Conservation (phyloP, 2,888 invertebrate genomes). For the Drosophila emarginata region DNA sequence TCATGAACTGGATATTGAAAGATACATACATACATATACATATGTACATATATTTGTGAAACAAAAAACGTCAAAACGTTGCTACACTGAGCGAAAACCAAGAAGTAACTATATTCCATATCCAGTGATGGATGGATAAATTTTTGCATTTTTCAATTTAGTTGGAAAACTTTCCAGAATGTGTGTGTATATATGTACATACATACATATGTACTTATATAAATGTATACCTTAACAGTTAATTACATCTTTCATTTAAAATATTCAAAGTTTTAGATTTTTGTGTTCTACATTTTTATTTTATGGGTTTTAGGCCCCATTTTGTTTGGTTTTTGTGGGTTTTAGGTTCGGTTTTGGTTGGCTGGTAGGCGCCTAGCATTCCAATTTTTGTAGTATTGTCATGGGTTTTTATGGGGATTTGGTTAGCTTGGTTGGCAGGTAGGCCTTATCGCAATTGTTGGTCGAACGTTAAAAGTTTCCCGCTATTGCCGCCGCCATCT, state of each 20-base stretch:
- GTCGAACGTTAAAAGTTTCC: background rate
- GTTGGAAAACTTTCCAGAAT: too few relatives aligned
- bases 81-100: background rate
- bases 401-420: conserved; percentile 61
- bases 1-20: conserved; percentile 16
- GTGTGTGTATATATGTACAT: background rate
- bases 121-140: too few relatives aligned
- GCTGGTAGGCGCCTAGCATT: conserved; percentile 13
- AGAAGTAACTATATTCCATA: too few relatives aligned
- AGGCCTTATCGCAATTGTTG: conserved; percentile 44
- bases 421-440: conserved; percentile 21
- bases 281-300: conserved; percentile 12
- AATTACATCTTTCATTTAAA: background rate
- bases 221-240: background rate
- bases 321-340: conserved; percentile 14
- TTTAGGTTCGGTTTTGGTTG: conserved; percentile 33
- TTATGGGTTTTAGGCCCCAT: conserved; percentile 15
- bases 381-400: conserved; percentile 36
- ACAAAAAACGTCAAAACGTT: background rate
- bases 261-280: conserved; percentile 18
- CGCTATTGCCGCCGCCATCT: conserved; percentile 36
- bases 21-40: too few relatives aligned
- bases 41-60: background rate
- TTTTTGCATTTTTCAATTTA: too few relatives aligned
- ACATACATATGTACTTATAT: background rate